A percentile compares a stretch with the other conserved stretches of the same genome.
phyloP scores from a whole-genome alignment of 1,140 invertebrate species.

The Hyphantria cunea region DNA sequence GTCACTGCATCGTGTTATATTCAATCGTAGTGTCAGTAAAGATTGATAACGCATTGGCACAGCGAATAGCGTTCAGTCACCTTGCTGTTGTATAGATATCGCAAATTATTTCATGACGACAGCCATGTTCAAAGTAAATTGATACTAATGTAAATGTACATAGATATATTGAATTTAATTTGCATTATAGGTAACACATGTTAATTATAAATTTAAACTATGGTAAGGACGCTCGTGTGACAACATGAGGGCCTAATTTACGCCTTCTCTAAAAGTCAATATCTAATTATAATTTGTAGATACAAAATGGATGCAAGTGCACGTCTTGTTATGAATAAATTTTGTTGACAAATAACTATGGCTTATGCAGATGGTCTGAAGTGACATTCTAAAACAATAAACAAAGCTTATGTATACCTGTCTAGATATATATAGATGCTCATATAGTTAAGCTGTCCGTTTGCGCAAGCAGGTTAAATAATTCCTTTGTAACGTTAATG shows the following conservation, averaged over 20 bases:
- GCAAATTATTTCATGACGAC: too few species aligned
- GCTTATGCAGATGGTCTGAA: too few species aligned
- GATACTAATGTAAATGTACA: slow-evolving; percentile 1
- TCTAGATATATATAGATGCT: too few species aligned
- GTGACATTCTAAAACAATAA: too few species aligned
- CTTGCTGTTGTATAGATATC: slow-evolving; percentile 15
- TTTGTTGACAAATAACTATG: slow-evolving; percentile 12
- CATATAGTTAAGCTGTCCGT: too few species aligned
- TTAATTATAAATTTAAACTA: slow-evolving; percentile 8
- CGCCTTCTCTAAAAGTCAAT: not conserved
- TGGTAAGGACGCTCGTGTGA: not conserved
- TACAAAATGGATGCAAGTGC: too few species aligned
- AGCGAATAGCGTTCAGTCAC: slow-evolving; percentile 23
- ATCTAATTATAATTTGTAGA: too few species aligned
- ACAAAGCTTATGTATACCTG: not conserved
- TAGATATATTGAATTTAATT: slow-evolving; percentile 9
- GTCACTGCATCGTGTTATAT: slow-evolving; percentile 20
- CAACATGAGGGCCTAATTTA: slow-evolving; percentile 6
- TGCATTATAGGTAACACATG: not conserved
- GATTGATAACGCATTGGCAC: slow-evolving; percentile 8
- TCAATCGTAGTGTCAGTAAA: slow-evolving; percentile 19
- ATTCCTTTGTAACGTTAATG: not conserved
- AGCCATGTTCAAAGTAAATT: too few species aligned
- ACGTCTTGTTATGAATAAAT: slow-evolving; percentile 12
- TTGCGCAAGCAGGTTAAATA: not conserved